These are phyloP conservation scores for Mythimna loreyi DNA, from an alignment of 2,888 invertebrate species.

Conservation along the genomic window DNA sequence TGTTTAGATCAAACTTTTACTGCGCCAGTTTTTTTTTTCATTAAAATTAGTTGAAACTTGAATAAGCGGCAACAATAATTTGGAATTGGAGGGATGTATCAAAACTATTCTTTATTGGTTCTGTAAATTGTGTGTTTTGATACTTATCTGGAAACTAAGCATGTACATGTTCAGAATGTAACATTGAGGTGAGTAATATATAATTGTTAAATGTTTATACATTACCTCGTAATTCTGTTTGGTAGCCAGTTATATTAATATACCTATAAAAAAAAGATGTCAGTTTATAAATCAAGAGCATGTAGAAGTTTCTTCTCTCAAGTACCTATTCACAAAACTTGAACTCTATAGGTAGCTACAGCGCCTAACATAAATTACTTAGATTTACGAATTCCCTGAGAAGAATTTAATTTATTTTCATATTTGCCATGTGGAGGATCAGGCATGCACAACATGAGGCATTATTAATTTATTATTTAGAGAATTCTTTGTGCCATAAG, in stretches of 20 bases:
- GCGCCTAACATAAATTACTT: not conserved
- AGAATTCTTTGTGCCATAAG: not conserved
- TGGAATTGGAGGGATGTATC: not conserved
- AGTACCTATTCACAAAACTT: not conserved
- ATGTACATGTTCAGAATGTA: constrained; percentile 25
- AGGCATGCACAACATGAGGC: too few species aligned
- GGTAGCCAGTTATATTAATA: not conserved
- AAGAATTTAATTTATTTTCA: not conserved
- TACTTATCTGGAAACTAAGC: constrained; percentile 26
- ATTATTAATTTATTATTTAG: not conserved
- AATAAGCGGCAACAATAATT: not conserved
- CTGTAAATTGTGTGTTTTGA: not conserved
- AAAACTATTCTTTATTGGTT: not conserved
- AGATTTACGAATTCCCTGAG: not conserved
- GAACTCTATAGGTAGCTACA: not conserved
- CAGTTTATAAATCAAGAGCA: not conserved
- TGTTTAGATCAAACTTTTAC: constrained; percentile 43
- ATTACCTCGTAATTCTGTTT: not conserved
- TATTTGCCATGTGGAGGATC: not conserved
- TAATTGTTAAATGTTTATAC: not conserved
- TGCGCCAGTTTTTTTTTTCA: constrained; percentile 1
- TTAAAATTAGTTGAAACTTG: not conserved
- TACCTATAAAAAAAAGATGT: not conserved
- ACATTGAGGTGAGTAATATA: constrained; percentile 10
- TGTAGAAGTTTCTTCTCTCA: not conserved